A percentile compares a stretch with the other conserved stretches of the same genome.
Evolutionary conservation across 2,888 invertebrate species (phyloP).

Genomic region (Choristoneura rosaceana): DNA sequence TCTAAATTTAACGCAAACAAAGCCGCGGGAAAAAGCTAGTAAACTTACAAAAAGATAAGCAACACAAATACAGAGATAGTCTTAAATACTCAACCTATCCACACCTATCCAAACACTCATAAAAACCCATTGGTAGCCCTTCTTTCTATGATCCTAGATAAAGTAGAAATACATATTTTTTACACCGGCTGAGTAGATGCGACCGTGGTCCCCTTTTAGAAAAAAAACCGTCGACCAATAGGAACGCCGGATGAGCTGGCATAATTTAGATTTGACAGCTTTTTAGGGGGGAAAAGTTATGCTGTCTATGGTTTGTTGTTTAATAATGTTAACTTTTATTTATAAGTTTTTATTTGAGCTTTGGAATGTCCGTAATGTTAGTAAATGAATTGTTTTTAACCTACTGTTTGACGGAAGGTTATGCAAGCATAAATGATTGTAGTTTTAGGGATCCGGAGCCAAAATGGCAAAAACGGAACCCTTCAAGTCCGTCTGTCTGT

Average conservation of each 20-base stretch:
- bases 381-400: no score
- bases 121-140: neutral
- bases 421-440: no score
- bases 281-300: slow-evolving; percentile 14
- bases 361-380: no score
- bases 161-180: slow-evolving; percentile 18
- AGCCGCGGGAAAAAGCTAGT: no score
- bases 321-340: neutral
- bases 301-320: neutral
- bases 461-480: no score
- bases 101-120: slow-evolving; percentile 9
- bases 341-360: neutral
- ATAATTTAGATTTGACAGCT: slow-evolving; percentile 11
- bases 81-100: neutral
- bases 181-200: neutral
- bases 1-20: no score
- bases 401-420: no score
- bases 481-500: no score
- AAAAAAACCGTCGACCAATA: slow-evolving; percentile 15
- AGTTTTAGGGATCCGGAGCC: no score
- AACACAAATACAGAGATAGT: neutral
- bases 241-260: neutral
- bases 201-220: slow-evolving; percentile 9
- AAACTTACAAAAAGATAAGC: no score
- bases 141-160: slow-evolving; percentile 22